Base-by-base conservation (phyloP, 2,888 invertebrate species). In the Boloria selene region DNA sequence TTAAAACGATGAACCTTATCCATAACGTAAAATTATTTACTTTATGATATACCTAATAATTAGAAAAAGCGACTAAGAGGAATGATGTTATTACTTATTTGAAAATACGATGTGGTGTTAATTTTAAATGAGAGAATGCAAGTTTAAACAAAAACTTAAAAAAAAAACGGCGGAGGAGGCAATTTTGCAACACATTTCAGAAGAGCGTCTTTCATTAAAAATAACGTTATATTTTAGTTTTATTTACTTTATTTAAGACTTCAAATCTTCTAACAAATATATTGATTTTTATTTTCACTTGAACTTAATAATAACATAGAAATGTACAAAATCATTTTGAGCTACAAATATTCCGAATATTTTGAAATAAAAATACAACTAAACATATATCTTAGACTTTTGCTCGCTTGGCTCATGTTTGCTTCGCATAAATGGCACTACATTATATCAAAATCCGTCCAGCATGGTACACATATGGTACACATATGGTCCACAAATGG, bases 131-230 rank as follows among this genome's bases (percentile, higher is more conserved):
- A 49, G 47, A 59, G 31, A 49, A 31, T 47, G 45, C 45, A 49
- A 47, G 58, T 38, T 59, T 49, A 49, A 49, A 31, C 58, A 59
- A 31, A 31, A 49, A 17, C 6, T n/a, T n/a, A n/a, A n/a, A n/a
- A n/a, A n/a, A n/a, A n/a, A n/a, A 49, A 59, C 13, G 49, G 49
- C 49, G 16, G 59, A 49, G 14, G 13, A 59, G 17, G 47, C 49
- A 59, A 59, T 31, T 59, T 49, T 59, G 59, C 49, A 49, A 31
- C 49, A 14, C 49, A 31, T 49, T 59, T 49, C 59, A 59, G 47
- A 47, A 26, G 17, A 59, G 26, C 38, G 26, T 58, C 49, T 59
- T 45, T 22, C 17, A 59, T 49, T 59, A 17, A 31, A 49, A 49
- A 59, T 59, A 17, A 49, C 38, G 31, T 59, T 59, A 31, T 13